A percentile compares a stretch with the other conserved stretches of the same genome.
phyloP scores from a whole-genome alignment of 2,888 invertebrate species.

The Tryphoninae sp. region DNA sequence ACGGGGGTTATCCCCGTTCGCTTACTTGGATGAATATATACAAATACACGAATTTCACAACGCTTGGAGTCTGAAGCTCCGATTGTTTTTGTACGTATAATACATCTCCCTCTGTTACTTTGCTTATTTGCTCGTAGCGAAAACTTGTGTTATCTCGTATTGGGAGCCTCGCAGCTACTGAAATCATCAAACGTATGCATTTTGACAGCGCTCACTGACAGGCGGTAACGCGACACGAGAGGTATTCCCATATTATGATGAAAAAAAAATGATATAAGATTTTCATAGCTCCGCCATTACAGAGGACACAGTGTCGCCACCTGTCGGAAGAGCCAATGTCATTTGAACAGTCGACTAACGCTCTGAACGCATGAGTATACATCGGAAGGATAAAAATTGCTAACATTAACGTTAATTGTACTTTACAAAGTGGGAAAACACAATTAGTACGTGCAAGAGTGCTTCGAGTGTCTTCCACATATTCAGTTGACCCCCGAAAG shows the following conservation, averaged over 20 bases:
- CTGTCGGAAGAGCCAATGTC: background rate
- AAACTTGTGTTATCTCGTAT: constrained; percentile 2
- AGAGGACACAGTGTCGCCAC: background rate
- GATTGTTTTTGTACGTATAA: constrained; percentile 11
- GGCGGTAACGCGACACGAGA: constrained; percentile 14
- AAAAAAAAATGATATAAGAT: background rate
- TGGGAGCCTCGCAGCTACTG: background rate
- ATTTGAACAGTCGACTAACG: background rate
- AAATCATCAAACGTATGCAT: constrained; percentile 7
- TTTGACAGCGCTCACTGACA: constrained; percentile 48
- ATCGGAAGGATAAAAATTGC: background rate
- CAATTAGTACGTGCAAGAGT: constrained; percentile 26
- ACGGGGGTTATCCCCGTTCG: background rate
- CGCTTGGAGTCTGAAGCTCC: constrained; percentile 4
- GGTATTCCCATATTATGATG: background rate
- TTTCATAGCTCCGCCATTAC: background rate
- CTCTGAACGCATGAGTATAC: constrained; percentile 3
- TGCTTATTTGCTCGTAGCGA: background rate
- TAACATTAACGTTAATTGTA: constrained; percentile 41
- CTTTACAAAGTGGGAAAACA: constrained; percentile 26
- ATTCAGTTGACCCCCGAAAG: no score
- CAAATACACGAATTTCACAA: background rate
- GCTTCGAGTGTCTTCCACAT: background rate
- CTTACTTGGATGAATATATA: background rate
- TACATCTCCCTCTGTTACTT: background rate